A percentile compares a stretch with the other conserved stretches of the same genome.
Evolutionary conservation across 2,797 vertebrate genomes (phyloP).

Genomic region (Fundulus diaphanus): DNA sequence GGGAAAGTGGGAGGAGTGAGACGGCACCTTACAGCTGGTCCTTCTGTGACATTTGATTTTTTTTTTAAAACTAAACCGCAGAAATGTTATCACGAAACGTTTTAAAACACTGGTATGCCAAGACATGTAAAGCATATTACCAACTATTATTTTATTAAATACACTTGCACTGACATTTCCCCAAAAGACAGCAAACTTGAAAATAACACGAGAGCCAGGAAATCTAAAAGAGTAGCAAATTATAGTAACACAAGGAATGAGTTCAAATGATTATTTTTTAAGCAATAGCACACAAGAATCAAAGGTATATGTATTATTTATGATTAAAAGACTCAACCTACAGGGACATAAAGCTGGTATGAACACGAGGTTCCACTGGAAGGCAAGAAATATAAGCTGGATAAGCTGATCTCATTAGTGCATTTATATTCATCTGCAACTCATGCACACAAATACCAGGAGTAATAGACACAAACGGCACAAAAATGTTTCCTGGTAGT

Average conservation of each 20-base stretch:
- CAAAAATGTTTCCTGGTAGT: conserved; percentile 28
- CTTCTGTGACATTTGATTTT: too few relatives aligned
- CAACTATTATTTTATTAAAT: too few relatives aligned
- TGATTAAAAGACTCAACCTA: neutral
- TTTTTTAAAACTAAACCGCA: too few relatives aligned
- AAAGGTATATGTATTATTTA: neutral
- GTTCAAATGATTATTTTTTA: neutral
- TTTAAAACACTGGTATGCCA: too few relatives aligned
- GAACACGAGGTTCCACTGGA: neutral
- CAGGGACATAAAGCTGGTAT: neutral
- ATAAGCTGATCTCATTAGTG: neutral
- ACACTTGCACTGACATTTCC: too few relatives aligned
- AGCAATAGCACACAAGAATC: neutral
- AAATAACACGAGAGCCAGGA: neutral
- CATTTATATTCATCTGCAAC: neutral
- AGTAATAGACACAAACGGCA: conserved; percentile 12
- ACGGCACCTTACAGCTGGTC: too few relatives aligned
- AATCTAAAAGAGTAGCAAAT: neutral
- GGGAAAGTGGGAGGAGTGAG: too few relatives aligned
- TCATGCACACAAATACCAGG: neutral
- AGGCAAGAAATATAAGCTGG: neutral
- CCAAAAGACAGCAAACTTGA: neutral
- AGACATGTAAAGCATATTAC: too few relatives aligned
- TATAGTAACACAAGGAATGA: neutral
- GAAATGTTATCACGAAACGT: too few relatives aligned